Evolutionary conservation across 1,140 invertebrate species (phyloP), one percentile per base, ranked within the genome.

Genomic region (Brachionus rotundiformis): DNA sequence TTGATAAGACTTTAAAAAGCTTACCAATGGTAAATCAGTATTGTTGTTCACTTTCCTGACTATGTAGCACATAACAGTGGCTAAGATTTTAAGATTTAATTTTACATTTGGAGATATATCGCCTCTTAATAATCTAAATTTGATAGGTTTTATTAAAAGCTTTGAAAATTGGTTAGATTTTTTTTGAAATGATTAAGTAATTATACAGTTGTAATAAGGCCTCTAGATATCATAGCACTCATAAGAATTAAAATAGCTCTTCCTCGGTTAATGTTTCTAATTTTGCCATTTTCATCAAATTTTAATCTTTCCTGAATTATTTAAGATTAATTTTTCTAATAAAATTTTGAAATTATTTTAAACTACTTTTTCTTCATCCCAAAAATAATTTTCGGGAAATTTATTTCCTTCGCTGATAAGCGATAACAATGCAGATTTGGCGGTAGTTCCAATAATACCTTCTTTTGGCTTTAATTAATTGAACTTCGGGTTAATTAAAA

Each of bases 251-350:
- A 63, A 36, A 79, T 79, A 59, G 76, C 76, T 39, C 76, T n/a
- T 31, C 76, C 76, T 79, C 36, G 19, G 13, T 79, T 79, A 39
- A 79, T 63, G 25, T 79, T 79, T 79, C 29, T 63, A 13, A 79
- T 79, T 79, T 79, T 79, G 5, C 59, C 76, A 39, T 79, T 63
- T 39, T 79, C 76, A 63, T 79, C 59, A 59, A 79, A 79, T 63
- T 59, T 63, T 7, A 79, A 41, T 59, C 76, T 36, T 59, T 79
- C 47, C 76, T 79, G 1, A n/a, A 2, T 11, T 33, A 39, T 29
- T n/a, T 41, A 76, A 39, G 23, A 41, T 41, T 44, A 33, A 39
- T 10, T 39, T 31, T 76, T 76, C 8, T 3, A 54, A 44, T 6
- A n/a, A 44, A 16, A 44, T 31, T 16, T 31, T n/a, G 25, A 59